These are phyloP conservation scores for Seriola aureovittata DNA, from an alignment of 2,113 vertebrate species.

Conservation along the genomic window DNA sequence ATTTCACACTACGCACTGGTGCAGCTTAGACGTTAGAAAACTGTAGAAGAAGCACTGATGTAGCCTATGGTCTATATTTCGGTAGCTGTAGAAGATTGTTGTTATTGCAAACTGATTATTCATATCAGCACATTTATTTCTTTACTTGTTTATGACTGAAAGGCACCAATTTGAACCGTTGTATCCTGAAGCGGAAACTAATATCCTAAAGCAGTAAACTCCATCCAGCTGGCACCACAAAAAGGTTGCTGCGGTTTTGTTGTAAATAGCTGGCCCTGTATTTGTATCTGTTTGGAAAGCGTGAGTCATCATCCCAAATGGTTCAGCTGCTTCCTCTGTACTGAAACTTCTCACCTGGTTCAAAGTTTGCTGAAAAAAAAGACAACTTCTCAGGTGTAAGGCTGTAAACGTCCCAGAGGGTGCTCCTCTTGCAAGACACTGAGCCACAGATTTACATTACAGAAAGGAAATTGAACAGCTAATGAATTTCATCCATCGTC, in stretches of 20 bases:
- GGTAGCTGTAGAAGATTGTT: neutral
- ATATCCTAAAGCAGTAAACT: neutral
- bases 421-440: too few species aligned
- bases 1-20: neutral
- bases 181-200: neutral
- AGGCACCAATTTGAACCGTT: neutral
- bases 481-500: neutral
- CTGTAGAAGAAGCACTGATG: neutral
- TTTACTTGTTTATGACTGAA: neutral
- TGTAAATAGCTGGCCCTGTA: slow-evolving; percentile 27
- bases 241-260: neutral
- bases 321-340: neutral
- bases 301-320: slow-evolving; percentile 51
- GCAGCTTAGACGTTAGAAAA: neutral
- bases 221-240: neutral
- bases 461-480: neutral
- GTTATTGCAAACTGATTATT: neutral
- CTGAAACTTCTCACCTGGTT: slow-evolving; percentile 21
- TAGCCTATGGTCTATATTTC: neutral
- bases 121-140: neutral
- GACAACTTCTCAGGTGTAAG: too few species aligned
- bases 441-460: neutral
- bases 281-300: slow-evolving; percentile 34
- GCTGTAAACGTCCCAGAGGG: too few species aligned
- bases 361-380: too few species aligned